Base-by-base conservation (phyloP, 2,797 vertebrate species). In the Gobionotothen gibberifrons region DNA sequence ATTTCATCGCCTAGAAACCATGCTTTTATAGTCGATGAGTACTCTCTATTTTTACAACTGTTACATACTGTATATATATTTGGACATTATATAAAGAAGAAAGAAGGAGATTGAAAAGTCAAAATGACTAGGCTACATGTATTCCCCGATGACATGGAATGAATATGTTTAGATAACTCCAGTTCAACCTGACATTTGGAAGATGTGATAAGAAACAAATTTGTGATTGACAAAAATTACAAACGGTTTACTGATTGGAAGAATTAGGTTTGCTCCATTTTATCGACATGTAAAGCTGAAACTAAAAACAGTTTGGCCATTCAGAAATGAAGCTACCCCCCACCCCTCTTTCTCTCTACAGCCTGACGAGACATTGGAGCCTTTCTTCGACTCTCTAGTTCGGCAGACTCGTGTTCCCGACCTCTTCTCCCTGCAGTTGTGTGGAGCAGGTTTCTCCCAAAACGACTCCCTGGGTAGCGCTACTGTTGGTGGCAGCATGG, bases 361-460 rank as follows among this genome's bases (percentile, higher is more conserved):
- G 98, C 98, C 98, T 0, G 98, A 99, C 0, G 96, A 99, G 90
- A 96, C 90, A 19, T 85, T 99, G 88, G 97, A 99, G 92, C 98
- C 98, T 5, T 99, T 99, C 92, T 99, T 99, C 52, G 98, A 99
- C 92, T 99, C 98, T 0, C 89, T 99, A 90, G 97, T 99, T 87
- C 96, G 96, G 76, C 97, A 99, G 92, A 98, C 97, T 0, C 90
- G 92, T 0, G 96, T 99, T 51, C 95, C 96, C 78, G 96, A 99
- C 88, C 92, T 99, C 89, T 99, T 99, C 93, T 99, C 98, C 42
- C 95, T 99, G 83, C 98, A 99, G 94, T 91, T 99, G 39, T 99
- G 98, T 6, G 98, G 98, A 0, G 93, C 97, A 0, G 97, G 96
- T 74, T 98, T 96, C 90, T 95, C 95, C 1, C 93, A 96, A 85